Evolutionary conservation across 2,797 vertebrate species (phyloP).

Genomic region (Sebastes iracundus): DNA sequence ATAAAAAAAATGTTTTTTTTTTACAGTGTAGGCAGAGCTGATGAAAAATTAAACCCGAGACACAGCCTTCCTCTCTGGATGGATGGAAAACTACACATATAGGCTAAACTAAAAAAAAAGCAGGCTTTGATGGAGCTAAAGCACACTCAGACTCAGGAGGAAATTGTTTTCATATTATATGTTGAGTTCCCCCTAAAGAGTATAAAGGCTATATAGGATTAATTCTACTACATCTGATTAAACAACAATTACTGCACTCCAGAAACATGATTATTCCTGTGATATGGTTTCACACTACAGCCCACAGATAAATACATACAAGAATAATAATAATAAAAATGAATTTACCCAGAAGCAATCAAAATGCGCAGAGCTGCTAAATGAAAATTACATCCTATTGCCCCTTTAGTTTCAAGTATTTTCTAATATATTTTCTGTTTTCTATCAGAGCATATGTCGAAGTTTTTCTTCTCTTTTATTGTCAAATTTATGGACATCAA

Average conservation of each 20-base stretch:
- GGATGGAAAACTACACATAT: constrained; percentile 64
- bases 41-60: constrained; percentile 83
- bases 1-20: too few species aligned
- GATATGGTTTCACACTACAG: background rate
- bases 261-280: background rate
- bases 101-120: constrained; percentile 16
- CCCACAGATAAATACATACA: background rate
- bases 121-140: constrained; percentile 48
- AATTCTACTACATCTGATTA: background rate
- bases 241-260: background rate
- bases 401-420: background rate
- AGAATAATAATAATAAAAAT: background rate
- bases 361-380: background rate
- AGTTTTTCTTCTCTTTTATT: too few species aligned
- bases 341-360: background rate
- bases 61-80: constrained; percentile 66
- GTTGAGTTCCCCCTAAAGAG: background rate
- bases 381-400: background rate
- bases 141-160: constrained; percentile 26
- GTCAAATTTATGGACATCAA: background rate
- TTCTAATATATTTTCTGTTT: background rate
- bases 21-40: constrained; percentile 71
- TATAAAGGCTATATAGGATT: background rate
- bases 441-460: background rate
- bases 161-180: constrained; percentile 11